Base-by-base conservation (phyloP, 2,888 invertebrate species). In the Patella depressa region DNA sequence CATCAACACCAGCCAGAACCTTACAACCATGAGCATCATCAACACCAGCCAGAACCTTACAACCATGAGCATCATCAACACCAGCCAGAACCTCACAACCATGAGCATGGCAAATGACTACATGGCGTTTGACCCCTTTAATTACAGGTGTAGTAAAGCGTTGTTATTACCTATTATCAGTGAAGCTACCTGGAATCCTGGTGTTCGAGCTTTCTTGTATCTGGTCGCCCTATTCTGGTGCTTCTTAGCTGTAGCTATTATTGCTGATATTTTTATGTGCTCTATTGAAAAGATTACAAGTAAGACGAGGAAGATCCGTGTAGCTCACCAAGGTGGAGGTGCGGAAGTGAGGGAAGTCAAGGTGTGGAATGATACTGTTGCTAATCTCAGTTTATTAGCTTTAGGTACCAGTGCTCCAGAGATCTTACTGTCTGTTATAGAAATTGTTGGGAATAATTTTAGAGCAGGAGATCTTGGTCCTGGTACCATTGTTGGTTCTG, bases 241-340 rank as follows among this genome's bases (percentile, higher is more conserved):
- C 85, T 94, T 94, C 87, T 88, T 94, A 81, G 93, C 93, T 11
- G 93, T 93, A 15, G 93, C 93, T 75, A 93, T 94, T 82, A 92
- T 93, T 54, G 93, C 94, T 7, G 93, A 94, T 83, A 91, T 93
- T 72, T 93, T 94, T 88, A 94, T 94, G 93, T 93, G 93, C 80
- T 88, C 93, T 75, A 94, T 94, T 79, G 93, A 94, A 85, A 92
- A 92, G 83, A 94, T 94, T 84, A 94, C 93, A 19, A 92, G 93
- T 82, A 93, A 92, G 85, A 93, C 93, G 2, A 88, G 91, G n/a
- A 93, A 91, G 85, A 91, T 93, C 59, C 83, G 88, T 83, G 82
- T 89, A 70, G 82, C 90, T 54, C 89, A 88, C 74, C 80, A 82
- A 5, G 86, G 86, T 19, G 83, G 75, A 14, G 90, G 89, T 17